A percentile compares a stretch with the other conserved stretches of the same genome.
phyloP scores from a whole-genome alignment of 1,140 invertebrate species.

The Anoplolepis gracilipes region DNA sequence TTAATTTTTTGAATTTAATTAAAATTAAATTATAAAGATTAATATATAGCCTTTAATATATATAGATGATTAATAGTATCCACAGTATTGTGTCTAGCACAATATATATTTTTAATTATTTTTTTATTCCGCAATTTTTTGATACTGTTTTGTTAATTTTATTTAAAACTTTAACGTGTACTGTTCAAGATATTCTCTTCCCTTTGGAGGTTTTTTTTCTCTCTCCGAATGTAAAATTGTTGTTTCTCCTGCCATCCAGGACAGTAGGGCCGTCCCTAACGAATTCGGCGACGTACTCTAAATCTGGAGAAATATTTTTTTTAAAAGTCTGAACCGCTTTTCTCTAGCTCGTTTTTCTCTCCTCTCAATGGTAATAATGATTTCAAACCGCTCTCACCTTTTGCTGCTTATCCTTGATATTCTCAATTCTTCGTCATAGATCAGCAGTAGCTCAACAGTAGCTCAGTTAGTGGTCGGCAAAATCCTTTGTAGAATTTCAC shows the following conservation, averaged over 20 bases:
- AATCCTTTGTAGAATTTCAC: constrained; percentile 18
- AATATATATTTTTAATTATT: too few relatives aligned
- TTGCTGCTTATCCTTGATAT: too few relatives aligned
- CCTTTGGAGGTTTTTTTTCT: neutral
- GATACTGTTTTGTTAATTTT: neutral
- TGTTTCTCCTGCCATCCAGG: constrained; percentile 29
- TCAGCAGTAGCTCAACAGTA: neutral
- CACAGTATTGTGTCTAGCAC: too few relatives aligned
- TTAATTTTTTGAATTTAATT: neutral
- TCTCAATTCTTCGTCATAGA: constrained; percentile 24
- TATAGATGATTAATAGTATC: too few relatives aligned
- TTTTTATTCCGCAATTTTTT: too few relatives aligned
- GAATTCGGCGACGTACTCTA: constrained; percentile 70
- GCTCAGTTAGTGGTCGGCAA: neutral
- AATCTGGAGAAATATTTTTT: constrained; percentile 78
- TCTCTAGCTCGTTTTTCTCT: neutral
- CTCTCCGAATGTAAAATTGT: neutral
- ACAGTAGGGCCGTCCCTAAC: constrained; percentile 63
- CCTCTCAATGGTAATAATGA: neutral
- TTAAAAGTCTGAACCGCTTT: constrained; percentile 73
- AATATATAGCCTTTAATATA: neutral
- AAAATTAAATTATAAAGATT: too few relatives aligned
- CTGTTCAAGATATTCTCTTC: neutral
- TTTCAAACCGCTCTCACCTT: neutral
- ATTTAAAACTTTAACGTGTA: neutral